These are phyloP conservation scores for Pomacea maculata DNA, from an alignment of 1,140 invertebrate species.

Conservation along the genomic window DNA sequence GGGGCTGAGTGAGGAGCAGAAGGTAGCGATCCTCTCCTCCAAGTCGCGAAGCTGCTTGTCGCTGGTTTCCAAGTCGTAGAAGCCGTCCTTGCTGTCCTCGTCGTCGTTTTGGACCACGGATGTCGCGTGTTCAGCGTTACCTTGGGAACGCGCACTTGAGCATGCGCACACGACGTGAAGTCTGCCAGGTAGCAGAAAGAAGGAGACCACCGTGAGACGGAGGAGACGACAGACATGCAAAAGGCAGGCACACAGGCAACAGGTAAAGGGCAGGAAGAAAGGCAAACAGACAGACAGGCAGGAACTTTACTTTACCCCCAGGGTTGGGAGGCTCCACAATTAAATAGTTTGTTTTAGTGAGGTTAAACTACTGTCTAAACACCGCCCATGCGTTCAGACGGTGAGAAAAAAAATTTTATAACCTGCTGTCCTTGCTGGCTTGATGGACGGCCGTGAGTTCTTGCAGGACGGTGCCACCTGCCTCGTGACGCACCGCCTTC, in stretches of 20 bases:
- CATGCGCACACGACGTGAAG: not conserved
- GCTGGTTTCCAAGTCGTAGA: slow-evolving; percentile 58
- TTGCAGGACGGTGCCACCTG: slow-evolving; percentile 31
- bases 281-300: no score
- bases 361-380: slow-evolving; percentile 25
- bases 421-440: slow-evolving; percentile 37
- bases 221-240: not conserved
- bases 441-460: slow-evolving; percentile 47
- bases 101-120: not conserved
- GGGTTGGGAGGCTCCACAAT: not conserved
- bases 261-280: slow-evolving; percentile 15
- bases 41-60: slow-evolving; percentile 43
- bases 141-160: slow-evolving; percentile 20
- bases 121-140: slow-evolving; percentile 9
- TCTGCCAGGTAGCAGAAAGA: not conserved
- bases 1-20: slow-evolving; percentile 36
- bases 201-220: no score
- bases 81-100: slow-evolving; percentile 40
- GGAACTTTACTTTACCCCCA: no score
- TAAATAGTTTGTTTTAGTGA: slow-evolving; percentile 20
- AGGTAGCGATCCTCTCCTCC: slow-evolving; percentile 44
- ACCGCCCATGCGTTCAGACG: not conserved
- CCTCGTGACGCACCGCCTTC: slow-evolving; percentile 27
- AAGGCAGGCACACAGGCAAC: not conserved
- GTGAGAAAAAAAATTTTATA: not conserved